Evolutionary conservation across 2,113 vertebrate genomes (phyloP).

Genomic region (Myotis lucifugus): DNA sequence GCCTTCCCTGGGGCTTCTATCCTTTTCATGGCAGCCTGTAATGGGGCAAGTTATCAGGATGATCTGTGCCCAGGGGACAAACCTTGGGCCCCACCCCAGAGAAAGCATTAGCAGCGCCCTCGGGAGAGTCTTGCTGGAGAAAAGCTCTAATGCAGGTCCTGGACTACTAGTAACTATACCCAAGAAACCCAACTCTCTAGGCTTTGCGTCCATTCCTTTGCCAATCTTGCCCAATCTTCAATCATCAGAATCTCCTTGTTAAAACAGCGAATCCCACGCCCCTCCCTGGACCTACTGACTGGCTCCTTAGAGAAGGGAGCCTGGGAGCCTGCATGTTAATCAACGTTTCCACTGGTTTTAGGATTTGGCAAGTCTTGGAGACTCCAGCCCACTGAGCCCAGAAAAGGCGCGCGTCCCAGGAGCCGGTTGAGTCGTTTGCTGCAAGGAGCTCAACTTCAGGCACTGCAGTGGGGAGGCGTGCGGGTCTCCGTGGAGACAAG

Average conservation of each 20-base stretch:
- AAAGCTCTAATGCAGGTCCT: background rate
- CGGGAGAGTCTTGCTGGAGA: background rate
- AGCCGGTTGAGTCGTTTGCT: too few relatives aligned
- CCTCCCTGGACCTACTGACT: background rate
- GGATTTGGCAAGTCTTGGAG: background rate
- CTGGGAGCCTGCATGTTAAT: background rate
- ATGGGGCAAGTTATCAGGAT: background rate
- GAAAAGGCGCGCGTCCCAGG: background rate
- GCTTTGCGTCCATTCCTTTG: background rate
- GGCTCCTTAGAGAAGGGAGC: background rate
- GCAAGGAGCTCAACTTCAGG: background rate
- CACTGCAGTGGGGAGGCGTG: fast-evolving
- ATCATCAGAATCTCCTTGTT: too few relatives aligned
- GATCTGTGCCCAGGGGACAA: background rate
- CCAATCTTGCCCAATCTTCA: fast-evolving
- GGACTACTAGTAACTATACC: background rate
- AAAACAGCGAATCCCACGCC: background rate
- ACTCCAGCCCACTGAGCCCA: background rate
- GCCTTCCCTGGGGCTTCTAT: background rate
- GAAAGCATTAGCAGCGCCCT: background rate
- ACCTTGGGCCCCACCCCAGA: background rate
- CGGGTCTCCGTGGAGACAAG: background rate
- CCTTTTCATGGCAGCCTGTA: background rate
- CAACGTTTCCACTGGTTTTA: background rate
- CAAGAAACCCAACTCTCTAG: background rate